Percentiles rank a stretch among this genome's conserved stretches.
These are phyloP conservation scores for Eulacestoma nigropectus DNA, from an alignment of 2,113 vertebrate species.

Conservation along the genomic window DNA sequence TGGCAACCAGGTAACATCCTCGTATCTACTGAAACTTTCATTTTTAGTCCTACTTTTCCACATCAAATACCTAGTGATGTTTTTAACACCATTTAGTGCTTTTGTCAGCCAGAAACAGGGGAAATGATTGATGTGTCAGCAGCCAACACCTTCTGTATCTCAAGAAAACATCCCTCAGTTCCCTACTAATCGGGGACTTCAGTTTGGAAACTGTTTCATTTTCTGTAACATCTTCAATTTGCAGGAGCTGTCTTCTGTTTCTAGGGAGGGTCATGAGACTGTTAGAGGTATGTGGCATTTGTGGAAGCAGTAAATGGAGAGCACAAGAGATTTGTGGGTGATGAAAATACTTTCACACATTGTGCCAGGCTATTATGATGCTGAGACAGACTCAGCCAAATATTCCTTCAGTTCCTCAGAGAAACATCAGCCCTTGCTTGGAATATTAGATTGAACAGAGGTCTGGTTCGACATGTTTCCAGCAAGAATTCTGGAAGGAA, in stretches of 20 bases:
- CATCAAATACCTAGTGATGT: background rate
- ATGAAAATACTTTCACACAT: background rate
- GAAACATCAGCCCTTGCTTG: conserved; percentile 30
- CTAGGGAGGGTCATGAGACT: background rate
- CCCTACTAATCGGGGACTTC: background rate
- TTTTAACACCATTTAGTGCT: background rate
- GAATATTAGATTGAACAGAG: conserved; percentile 48
- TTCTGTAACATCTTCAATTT: background rate
- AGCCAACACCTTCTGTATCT: background rate
- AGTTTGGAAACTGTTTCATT: background rate
- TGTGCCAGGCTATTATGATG: conserved; percentile 31
- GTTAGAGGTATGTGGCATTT: background rate
- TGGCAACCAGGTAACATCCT: background rate
- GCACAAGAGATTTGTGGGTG: conserved; percentile 12
- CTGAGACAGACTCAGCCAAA: conserved; percentile 32
- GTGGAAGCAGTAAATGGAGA: conserved; percentile 7
- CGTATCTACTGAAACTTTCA: background rate
- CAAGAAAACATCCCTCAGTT: background rate
- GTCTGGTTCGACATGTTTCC: conserved; percentile 4
- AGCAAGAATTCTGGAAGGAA: conserved; percentile 39
- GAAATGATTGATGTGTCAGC: background rate
- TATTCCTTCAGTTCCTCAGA: conserved; percentile 38
- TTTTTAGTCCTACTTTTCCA: background rate
- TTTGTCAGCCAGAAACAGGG: background rate
- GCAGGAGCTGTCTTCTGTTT: background rate